A percentile compares a stretch with the other conserved stretches of the same genome.
Evolutionary conservation across 1,140 invertebrate genomes (phyloP).

Genomic region (Rhysida immarginata): DNA sequence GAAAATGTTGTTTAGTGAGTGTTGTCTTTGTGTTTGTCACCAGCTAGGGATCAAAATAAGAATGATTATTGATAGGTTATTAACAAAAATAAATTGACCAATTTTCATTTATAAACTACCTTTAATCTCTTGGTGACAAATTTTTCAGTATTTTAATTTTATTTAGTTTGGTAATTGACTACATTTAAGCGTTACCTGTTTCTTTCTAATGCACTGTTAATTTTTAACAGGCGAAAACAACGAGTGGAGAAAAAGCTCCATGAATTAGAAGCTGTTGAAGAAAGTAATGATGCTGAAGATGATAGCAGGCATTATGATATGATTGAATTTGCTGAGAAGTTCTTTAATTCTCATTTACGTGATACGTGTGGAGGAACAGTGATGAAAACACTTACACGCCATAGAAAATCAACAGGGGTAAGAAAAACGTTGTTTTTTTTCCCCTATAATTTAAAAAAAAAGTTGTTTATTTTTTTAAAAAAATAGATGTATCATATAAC

Average conservation of each 20-base stretch:
- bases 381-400: constrained; percentile 66
- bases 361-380: constrained; percentile 55
- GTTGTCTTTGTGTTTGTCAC: too few species aligned
- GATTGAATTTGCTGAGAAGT: constrained; percentile 80
- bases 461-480: not conserved
- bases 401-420: constrained; percentile 21
- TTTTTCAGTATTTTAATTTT: too few species aligned
- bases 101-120: too few species aligned
- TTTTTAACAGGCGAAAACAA: constrained; percentile 47
- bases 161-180: too few species aligned
- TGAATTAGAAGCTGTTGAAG: constrained; percentile 46
- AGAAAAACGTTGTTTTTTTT: not conserved
- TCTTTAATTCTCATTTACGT: constrained; percentile 78
- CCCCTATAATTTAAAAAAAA: not conserved
- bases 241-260: constrained; percentile 70
- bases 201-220: not conserved
- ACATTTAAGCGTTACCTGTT: not conserved
- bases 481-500: not conserved
- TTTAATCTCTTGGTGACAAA: too few species aligned
- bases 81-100: too few species aligned
- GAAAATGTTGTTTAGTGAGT: too few species aligned
- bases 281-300: constrained; percentile 36
- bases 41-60: too few species aligned
- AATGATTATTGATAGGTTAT: too few species aligned
- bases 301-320: constrained; percentile 54